These are phyloP conservation scores for Nixonia krombeini DNA, from an alignment of 1,140 invertebrate genomes.

Conservation along the genomic window DNA sequence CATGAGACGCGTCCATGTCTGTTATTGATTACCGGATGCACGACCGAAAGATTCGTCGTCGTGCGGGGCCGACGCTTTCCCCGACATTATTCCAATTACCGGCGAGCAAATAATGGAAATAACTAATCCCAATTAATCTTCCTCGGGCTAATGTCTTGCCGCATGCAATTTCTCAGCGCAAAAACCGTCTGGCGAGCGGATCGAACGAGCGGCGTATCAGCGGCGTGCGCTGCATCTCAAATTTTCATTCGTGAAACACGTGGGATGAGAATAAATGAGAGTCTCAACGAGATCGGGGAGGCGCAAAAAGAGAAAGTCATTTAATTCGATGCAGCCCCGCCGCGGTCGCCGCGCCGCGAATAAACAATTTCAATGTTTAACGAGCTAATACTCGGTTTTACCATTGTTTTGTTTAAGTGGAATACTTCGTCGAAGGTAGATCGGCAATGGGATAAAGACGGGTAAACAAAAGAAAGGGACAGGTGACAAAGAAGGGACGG, in stretches of 20 bases:
- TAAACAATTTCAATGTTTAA: too few species aligned
- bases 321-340: not conserved
- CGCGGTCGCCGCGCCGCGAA: too few species aligned
- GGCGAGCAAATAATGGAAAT: not conserved
- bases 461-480: constrained; percentile 4
- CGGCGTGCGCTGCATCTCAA: constrained; percentile 44
- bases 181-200: not conserved
- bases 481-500: constrained; percentile 7
- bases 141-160: not conserved
- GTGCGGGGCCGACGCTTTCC: too few species aligned
- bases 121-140: constrained; percentile 2
- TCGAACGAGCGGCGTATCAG: constrained; percentile 5
- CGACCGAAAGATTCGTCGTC: too few species aligned
- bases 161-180: not conserved
- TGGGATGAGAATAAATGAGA: constrained; percentile 22
- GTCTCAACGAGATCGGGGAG: constrained; percentile 1
- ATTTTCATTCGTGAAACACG: constrained; percentile 25
- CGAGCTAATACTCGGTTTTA: too few species aligned
- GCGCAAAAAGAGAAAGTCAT: constrained; percentile 15
- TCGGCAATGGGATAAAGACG: constrained; percentile 1
- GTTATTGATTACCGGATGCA: too few species aligned
- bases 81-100: not conserved
- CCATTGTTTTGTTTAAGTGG: not conserved
- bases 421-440: not conserved
- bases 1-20: too few species aligned